These are phyloP conservation scores for Chunga burmeisteri DNA, from an alignment of 2,113 vertebrate species.

Conservation along the genomic window DNA sequence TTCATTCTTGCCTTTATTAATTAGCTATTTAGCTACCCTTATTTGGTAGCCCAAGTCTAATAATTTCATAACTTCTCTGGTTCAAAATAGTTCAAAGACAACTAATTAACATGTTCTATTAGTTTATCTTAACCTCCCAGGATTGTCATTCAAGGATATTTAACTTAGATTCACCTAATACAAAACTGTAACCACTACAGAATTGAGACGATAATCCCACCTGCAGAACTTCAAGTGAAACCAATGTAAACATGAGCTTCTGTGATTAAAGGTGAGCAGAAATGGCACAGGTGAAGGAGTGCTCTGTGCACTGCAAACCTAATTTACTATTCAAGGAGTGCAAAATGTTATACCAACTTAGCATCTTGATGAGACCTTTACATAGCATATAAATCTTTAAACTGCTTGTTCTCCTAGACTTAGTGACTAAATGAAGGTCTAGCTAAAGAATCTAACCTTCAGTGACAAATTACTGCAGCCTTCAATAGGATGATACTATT, in stretches of 20 bases:
- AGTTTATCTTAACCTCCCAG: background rate
- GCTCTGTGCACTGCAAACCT: background rate
- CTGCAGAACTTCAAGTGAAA: background rate
- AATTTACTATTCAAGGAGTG: background rate
- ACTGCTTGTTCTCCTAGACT: background rate
- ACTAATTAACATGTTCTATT: background rate
- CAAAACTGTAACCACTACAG: background rate
- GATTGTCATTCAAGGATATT: background rate
- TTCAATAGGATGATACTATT: background rate
- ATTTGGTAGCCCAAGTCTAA: background rate
- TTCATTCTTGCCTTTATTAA: background rate
- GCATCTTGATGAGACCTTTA: constrained; percentile 16
- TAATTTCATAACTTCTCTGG: background rate
- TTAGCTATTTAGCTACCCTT: background rate
- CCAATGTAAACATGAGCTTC: background rate
- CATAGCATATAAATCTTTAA: background rate
- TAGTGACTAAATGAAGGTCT: background rate
- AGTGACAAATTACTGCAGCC: background rate
- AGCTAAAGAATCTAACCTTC: background rate
- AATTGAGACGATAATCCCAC: background rate
- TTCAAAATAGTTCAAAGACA: background rate
- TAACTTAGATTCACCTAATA: background rate
- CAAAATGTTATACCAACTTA: background rate
- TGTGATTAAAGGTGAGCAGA: background rate
- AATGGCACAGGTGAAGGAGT: background rate